Evolutionary conservation across 2,888 invertebrate genomes (phyloP).

Genomic region (Digitonthophagus gazella): DNA sequence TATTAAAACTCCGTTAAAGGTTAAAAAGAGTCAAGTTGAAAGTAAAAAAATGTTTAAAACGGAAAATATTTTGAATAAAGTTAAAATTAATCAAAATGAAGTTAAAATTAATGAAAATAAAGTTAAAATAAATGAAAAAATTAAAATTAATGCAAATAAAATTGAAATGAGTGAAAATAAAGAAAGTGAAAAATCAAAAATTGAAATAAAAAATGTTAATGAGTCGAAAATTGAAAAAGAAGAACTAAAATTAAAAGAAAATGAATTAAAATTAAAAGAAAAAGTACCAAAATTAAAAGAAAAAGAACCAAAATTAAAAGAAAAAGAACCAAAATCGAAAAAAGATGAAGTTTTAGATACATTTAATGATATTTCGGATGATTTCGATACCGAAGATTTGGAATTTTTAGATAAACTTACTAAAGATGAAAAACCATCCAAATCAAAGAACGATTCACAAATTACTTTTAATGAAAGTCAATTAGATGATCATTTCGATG

Average conservation of each 20-base stretch:
- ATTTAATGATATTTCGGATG: slow-evolving; percentile 12
- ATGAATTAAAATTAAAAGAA: neutral
- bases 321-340: slow-evolving; percentile 38
- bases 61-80: slow-evolving; percentile 44
- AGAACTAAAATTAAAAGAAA: neutral
- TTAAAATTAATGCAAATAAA: too few relatives aligned
- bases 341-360: slow-evolving; percentile 9
- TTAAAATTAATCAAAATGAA: slow-evolving; percentile 37
- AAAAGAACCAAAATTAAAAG: slow-evolving; percentile 32
- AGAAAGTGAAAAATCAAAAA: too few relatives aligned
- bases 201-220: too few relatives aligned
- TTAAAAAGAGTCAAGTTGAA: too few relatives aligned
- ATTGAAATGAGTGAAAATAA: too few relatives aligned
- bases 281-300: slow-evolving; percentile 1
- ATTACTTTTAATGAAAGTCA: neutral
- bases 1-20: slow-evolving; percentile 22
- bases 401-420: slow-evolving; percentile 14
- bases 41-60: slow-evolving; percentile 22
- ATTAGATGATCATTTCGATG: slow-evolving; percentile 9
- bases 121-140: too few relatives aligned
- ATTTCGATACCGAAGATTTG: neutral
- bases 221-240: too few relatives aligned
- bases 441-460: neutral
- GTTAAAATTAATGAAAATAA: neutral
- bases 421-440: neutral